Base-by-base conservation (phyloP, 53 echinoderm and acorn worm species). In the Paracentrotus lividus region DNA sequence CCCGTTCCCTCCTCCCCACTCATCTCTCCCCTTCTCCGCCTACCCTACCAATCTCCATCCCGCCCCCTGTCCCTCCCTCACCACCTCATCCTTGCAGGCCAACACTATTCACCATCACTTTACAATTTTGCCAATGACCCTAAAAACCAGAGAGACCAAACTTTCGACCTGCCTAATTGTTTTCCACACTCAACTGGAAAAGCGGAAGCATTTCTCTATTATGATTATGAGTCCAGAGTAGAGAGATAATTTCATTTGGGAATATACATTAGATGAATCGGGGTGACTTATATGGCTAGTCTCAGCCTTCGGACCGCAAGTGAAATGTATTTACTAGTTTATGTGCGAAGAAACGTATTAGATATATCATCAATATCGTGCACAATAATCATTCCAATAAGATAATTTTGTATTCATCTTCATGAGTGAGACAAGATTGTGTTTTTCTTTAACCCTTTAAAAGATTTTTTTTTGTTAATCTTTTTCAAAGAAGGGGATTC, bases 181-280 rank as follows among this genome's bases (percentile, higher is more conserved):
- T 72, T 72, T 72, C 72, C 72, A 72, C 7, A 13, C 21, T 5
- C 15, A 5, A 16, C 16, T 72, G 72, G 72, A 72, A 72, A 40
- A 36, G 72, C 72, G 72, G 72, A 72, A 72, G 40, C 40, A 21
- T 72, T 13, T 20, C 72, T 72, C 36, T 40, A 8, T 16, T 72
- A 72, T 72, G 72, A 40, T 72, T 72, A 72, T 32, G 36, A 36
- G 5, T 21, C 18, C 72, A 72, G 36, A 72, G 72, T 72, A 40
- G 36, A 72, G 72, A 72, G 72, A 72, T 72, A 72, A 72, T 72
- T 72, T 72, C 72, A 72, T 72, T 72, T 72, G 18, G 72, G 72
- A 72, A 38, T 36, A 72, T 23, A 67, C 33, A 67, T 72, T 72
- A 40, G 3, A 36, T 69, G 69, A n/a, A 69, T 72, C 2, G 21